Base-by-base conservation (phyloP, 2,888 invertebrate genomes). In the Ormyrus nitidulus region DNA sequence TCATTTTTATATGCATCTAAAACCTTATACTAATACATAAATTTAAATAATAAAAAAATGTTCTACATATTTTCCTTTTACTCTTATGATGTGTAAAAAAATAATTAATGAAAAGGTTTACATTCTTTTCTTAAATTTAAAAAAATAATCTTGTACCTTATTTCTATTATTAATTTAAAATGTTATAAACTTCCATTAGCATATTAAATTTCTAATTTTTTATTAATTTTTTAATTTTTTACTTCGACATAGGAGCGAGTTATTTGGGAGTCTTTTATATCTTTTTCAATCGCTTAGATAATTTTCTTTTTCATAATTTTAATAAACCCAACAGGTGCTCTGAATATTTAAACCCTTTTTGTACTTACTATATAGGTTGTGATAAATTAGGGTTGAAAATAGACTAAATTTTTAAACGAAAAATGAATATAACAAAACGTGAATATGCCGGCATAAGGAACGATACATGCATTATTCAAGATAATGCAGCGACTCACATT, bases 361-460 rank as follows among this genome's bases (percentile, higher is more conserved):
- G 53, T 54, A 74, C 74, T 82, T 77, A 66, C 66, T 58, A 77
- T 79, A 62, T 77, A 73, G 49, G 49, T 53, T 77, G 69, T 77
- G 69, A 70, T 19, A 69, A 69, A 62, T 77, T 77, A 68, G 51
- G 44, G 79, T 79, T 73, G 65, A 73, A 76, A 69, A 76, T 71
- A 59, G 44, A 62, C 13, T 69, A 46, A 66, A 59, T 75, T 64
- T 77, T 73, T 70, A 83, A 83, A 75, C 83, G 84, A 71, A 81
- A 77, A 85, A 86, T 70, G 73, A 77, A 84, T 84, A 83, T 49
- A 85, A 83, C 83, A 84, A 84, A 84, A 80, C 83, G 83, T 84
- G 86, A 90, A 90, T 90, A 90, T 90, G 90, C 90, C 89, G 89
- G 90, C 90, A 90, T 89, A 88, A 87, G 84, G 87, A 84, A 85